Evolutionary conservation across 1,140 invertebrate species (phyloP).

Genomic region (Frieseomelitta varia): DNA sequence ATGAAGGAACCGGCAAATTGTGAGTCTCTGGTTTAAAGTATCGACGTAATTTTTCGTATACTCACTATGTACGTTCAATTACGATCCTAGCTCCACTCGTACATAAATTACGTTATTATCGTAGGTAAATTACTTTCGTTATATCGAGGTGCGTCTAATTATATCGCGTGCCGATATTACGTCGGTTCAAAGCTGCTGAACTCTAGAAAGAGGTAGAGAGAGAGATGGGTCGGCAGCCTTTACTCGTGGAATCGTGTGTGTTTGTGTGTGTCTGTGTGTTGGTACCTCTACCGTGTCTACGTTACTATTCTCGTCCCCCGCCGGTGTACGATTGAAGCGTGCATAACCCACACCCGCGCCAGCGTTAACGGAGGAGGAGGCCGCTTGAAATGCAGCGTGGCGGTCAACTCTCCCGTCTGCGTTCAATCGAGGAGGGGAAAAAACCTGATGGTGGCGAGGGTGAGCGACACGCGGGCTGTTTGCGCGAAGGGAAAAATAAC

Average conservation of each 20-base stretch:
- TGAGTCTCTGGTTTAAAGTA: too few species aligned
- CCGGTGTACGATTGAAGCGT: conserved; percentile 34
- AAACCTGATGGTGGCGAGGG: conserved; percentile 31
- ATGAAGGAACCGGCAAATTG: too few species aligned
- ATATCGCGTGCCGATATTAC: conserved; percentile 20
- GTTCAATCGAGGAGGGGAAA: conserved; percentile 24
- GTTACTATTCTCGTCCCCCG: conserved; percentile 38
- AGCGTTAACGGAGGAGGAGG: not conserved
- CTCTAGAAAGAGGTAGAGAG: not conserved
- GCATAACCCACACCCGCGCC: conserved; percentile 26
- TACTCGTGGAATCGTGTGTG: not conserved
- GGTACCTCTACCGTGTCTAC: conserved; percentile 32
- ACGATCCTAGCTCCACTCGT: too few species aligned
- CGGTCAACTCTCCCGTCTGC: conserved; percentile 46
- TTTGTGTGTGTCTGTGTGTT: not conserved
- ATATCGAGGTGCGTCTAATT: conserved; percentile 19
- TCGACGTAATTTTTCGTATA: too few species aligned
- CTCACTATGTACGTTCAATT: too few species aligned
- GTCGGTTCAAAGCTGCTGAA: conserved; percentile 7
- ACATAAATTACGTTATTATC: too few species aligned
- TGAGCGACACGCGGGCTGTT: conserved; percentile 24
- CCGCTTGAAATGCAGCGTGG: conserved; percentile 46
- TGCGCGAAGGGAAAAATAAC: conserved; percentile 24
- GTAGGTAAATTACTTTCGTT: not conserved
- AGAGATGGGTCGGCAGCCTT: conserved; percentile 48